Evolutionary conservation across 2,888 invertebrate genomes (phyloP).

Genomic region (Orchestes rusci): DNA sequence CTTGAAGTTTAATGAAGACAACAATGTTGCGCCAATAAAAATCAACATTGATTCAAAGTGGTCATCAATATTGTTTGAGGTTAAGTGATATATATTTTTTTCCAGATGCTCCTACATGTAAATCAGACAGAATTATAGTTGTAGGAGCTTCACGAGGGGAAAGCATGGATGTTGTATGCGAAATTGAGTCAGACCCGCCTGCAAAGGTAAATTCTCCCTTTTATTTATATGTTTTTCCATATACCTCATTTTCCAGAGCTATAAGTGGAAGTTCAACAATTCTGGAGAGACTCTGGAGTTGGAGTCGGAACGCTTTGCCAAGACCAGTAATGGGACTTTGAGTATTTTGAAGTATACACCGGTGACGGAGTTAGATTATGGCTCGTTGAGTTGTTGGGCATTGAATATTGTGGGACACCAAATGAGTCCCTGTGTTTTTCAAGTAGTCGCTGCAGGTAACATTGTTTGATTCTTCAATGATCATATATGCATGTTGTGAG

Average conservation of each 20-base stretch:
- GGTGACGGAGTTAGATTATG: slow-evolving; percentile 69
- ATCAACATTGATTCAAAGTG: too few relatives aligned
- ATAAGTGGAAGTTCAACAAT: slow-evolving; percentile 93
- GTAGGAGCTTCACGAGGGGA: slow-evolving; percentile 86
- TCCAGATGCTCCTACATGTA: slow-evolving; percentile 79
- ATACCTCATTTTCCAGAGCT: slow-evolving; percentile 44
- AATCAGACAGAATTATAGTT: slow-evolving; percentile 65
- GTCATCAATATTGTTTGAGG: too few relatives aligned
- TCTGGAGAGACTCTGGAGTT: slow-evolving; percentile 84
- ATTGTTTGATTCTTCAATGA: too few relatives aligned
- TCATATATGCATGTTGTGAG: too few relatives aligned
- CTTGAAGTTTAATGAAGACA: too few relatives aligned
- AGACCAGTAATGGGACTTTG: slow-evolving; percentile 66
- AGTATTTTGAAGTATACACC: slow-evolving; percentile 60
- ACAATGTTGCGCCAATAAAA: too few relatives aligned
- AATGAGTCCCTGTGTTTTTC: slow-evolving; percentile 76
- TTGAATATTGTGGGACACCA: slow-evolving; percentile 78
- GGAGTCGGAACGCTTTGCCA: slow-evolving; percentile 64
- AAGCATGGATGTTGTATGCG: slow-evolving; percentile 78
- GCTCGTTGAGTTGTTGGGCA: slow-evolving; percentile 81
- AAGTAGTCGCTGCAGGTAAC: slow-evolving; percentile 80
- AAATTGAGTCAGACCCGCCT: slow-evolving; percentile 87
- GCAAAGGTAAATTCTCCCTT: slow-evolving; percentile 49
- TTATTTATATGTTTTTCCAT: background rate
- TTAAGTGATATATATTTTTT: background rate